Conservation (phyloP, 2,888 invertebrate species). For the Athrips mouffetella region DNA sequence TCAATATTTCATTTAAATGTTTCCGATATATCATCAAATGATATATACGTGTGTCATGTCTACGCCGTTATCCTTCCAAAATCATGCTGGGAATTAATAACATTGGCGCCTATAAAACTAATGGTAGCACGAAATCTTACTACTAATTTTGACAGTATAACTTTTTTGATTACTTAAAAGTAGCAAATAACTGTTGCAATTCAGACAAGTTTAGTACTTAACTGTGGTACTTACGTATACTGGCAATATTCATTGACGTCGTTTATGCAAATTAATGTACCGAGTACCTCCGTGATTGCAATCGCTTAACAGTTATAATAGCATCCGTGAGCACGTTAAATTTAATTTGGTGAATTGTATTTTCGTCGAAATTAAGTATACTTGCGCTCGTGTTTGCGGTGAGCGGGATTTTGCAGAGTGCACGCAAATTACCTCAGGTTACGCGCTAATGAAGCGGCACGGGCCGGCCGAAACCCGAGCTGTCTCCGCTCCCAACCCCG, state of each 20-base stretch:
- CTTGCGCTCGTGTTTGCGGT: neutral
- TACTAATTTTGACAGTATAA: neutral
- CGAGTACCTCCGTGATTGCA: neutral
- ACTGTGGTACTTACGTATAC: neutral
- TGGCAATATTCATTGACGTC: neutral
- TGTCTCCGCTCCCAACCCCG: slow-evolving; percentile 27
- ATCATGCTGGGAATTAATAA: slow-evolving; percentile 31
- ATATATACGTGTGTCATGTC: slow-evolving; percentile 39
- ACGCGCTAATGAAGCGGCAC: slow-evolving; percentile 64
- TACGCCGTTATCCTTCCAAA: slow-evolving; percentile 31
- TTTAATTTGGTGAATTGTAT: slow-evolving; percentile 6
- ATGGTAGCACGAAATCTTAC: neutral
- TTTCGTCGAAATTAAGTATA: slow-evolving; percentile 8
- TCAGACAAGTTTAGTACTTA: no score
- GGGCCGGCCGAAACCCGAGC: slow-evolving; percentile 56
- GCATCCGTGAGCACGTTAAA: slow-evolving; percentile 1
- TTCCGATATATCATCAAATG: slow-evolving; percentile 48
- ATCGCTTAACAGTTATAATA: neutral
- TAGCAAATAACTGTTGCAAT: no score
- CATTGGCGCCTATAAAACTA: neutral
- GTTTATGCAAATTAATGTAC: slow-evolving; percentile 1
- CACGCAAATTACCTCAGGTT: slow-evolving; percentile 40
- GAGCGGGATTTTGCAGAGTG: slow-evolving; percentile 28
- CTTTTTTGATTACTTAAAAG: no score
- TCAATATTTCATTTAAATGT: slow-evolving; percentile 52